phyloP scores from a whole-genome alignment of 2,113 vertebrate genomes.

The Tupaia tana region DNA sequence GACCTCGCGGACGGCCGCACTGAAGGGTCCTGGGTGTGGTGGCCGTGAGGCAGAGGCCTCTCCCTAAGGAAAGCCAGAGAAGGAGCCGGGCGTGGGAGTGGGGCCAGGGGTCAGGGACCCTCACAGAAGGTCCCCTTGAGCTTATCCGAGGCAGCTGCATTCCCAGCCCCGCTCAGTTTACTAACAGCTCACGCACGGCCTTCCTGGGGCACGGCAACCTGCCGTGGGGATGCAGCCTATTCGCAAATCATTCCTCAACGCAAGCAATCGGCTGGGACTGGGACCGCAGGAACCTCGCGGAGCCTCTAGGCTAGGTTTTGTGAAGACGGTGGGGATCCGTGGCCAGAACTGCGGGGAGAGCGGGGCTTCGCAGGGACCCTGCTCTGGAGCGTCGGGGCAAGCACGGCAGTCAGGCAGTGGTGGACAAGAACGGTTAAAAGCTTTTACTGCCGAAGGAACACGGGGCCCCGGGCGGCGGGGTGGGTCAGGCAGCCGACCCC shows the following conservation, averaged over 20 bases:
- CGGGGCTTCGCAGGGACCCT: not conserved
- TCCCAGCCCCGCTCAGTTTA: not conserved
- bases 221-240: not conserved
- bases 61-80: not conserved
- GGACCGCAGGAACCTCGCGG: not conserved
- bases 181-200: not conserved
- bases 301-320: not conserved
- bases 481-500: too few species aligned
- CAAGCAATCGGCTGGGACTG: not conserved
- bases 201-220: not conserved
- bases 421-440: not conserved
- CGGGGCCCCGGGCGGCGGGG: too few species aligned
- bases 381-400: not conserved
- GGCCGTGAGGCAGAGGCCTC: too few species aligned
- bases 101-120: not conserved
- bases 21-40: not conserved
- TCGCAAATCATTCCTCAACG: not conserved
- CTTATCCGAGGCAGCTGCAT: too few species aligned
- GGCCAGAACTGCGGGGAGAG: not conserved
- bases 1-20: fast-evolving
- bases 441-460: too few species aligned
- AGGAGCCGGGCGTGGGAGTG: not conserved
- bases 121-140: too few species aligned
- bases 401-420: not conserved
- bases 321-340: not conserved